Base-by-base conservation (phyloP, 2,888 invertebrate genomes). In the Clunio marinus region DNA sequence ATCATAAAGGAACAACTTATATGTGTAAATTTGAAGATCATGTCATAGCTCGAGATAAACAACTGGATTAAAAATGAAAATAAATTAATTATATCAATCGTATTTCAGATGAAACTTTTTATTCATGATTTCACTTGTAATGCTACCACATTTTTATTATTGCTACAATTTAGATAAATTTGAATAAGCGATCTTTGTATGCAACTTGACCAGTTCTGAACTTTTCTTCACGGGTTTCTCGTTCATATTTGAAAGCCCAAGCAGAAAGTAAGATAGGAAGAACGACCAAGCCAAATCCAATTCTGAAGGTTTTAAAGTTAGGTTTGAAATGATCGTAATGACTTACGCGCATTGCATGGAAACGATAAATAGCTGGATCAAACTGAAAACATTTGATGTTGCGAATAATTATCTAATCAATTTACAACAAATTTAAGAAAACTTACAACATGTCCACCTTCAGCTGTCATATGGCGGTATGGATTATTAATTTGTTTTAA, bases 1-100 rank as follows among this genome's bases (percentile, higher is more conserved):
- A 97, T 96, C 98, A 99, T 78, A 96, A 98, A 78, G 99, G 97
- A 45, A 98, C 98, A 7, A 97, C 98, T 0, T 99, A 97, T 77
- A 96, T 98, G 93, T 95, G 99, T 7, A 95, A 96, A 80, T 96
- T 97, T 80, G 96, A 97, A 73, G 96, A 96, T 76, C 85, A 88
- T 32, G 96, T 96, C 65, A 89, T 96, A 73, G 83, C 88, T 2
- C 83, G 96, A 73, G 96, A 96, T 76, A 96, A 95, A 77, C 90
- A 92, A 73, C 80, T 95, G 70, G 96, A 96, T 80, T 93, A 93
- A 72, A 86, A 91, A 80, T 91, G 85, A 83, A 71, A 37, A 60
- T 8, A 32, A 32, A 10, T 41, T 41, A 13, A 5, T 10, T 15
- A 41, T 15, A 41, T 10, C 10, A 41, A 41, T 2, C 41, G 2